A percentile compares a stretch with the other conserved stretches of the same genome.
These are phyloP conservation scores for Atractosteus spatula DNA, from an alignment of 2,113 vertebrate genomes.

Conservation along the genomic window DNA sequence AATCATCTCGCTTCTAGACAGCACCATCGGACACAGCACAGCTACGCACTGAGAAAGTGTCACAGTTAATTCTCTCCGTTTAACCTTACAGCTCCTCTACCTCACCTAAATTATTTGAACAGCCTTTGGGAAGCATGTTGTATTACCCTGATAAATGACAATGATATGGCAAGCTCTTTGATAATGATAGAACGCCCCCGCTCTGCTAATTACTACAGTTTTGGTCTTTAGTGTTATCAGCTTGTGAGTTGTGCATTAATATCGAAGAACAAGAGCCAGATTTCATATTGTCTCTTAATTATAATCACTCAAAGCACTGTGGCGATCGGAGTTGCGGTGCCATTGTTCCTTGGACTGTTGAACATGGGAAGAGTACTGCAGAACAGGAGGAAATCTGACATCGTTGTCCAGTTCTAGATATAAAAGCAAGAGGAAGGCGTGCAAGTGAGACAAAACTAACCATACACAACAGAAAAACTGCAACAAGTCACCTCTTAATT, in stretches of 20 bases:
- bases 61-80: no score
- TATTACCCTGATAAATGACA: background rate
- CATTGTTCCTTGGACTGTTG: background rate
- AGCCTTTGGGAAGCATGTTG: background rate
- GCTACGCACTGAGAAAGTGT: no score
- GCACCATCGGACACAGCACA: no score
- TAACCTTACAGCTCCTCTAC: background rate
- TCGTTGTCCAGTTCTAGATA: background rate
- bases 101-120: background rate
- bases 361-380: background rate
- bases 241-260: background rate
- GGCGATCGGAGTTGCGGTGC: background rate
- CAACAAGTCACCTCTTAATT: background rate
- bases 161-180: background rate
- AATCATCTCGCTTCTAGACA: no score
- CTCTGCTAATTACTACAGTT: slow-evolving; percentile 13
- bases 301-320: slow-evolving; percentile 12
- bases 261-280: slow-evolving; percentile 10
- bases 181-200: background rate
- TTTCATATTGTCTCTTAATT: slow-evolving; percentile 24
- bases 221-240: background rate
- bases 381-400: background rate
- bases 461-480: no score
- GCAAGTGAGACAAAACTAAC: no score
- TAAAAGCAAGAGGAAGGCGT: background rate